Base-by-base conservation (phyloP, 2,113 vertebrate genomes). In the Lates calcarifer region DNA sequence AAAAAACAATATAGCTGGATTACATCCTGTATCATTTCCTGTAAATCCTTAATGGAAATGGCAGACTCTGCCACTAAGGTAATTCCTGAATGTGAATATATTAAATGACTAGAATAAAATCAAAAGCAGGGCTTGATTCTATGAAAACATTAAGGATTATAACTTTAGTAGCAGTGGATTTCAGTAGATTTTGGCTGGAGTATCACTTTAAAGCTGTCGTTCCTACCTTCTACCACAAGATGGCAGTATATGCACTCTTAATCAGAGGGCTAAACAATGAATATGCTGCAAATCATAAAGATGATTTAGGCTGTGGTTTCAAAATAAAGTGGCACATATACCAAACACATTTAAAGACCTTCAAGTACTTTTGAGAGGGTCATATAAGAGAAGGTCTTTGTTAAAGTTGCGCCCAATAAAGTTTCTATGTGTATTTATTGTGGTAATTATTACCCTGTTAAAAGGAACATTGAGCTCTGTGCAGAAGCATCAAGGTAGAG, bases 181-280 rank as follows among this genome's bases (percentile, higher is more conserved):
- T n/a, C n/a, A n/a, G n/a, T n/a, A n/a, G n/a, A n/a, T 51, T 6
- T 58, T 35, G 39, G 72, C 41, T 41, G 31, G 35, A 74, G 74
- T 49, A 72, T 60, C 62, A 74, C 78, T 86, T 79, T 58, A 61
- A 28, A 70, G 18, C 29, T 69, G 70, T 47, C 26, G 0, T 79
- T 67, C 26, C 6, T 22, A 20, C 4, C 13, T 61, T 39, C 24
- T 11, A 80, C 89, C 93, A 90, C 85, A 47, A 84, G 93, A 78
- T 90, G 90, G 89, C 90, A 89, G 84, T 37, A 78, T 3, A 58
- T 14, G 56, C 47, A 61, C 2, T 35, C 71, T 74, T 45, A 55
- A 45, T 41, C 22, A 45, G 6, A 57, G 51, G 74, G 47, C 18
- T 20, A 6, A 74, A 55, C 11, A 22, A 13, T 22, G 3, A 43